phyloP scores from a whole-genome alignment of 2,797 vertebrate genomes.

The Pyrocephalus nanus region DNA sequence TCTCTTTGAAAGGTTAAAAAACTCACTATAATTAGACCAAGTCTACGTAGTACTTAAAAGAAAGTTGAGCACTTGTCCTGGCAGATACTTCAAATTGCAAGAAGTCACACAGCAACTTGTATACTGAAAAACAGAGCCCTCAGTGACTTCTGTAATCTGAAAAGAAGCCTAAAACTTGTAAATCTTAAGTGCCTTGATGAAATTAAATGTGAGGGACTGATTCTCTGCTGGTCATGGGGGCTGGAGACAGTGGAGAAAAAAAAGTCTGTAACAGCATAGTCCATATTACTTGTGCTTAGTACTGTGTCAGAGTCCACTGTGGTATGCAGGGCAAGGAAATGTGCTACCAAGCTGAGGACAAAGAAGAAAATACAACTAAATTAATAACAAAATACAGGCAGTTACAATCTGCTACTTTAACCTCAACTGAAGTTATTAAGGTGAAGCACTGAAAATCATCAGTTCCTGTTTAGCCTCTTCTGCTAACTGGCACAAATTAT shows the following conservation, averaged over 20 bases:
- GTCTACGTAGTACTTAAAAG: not conserved
- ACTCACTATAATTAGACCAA: not conserved
- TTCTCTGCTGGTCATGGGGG: not conserved
- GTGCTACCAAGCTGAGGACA: not conserved
- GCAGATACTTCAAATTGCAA: not conserved
- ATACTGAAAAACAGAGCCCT: not conserved
- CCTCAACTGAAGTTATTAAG: not conserved
- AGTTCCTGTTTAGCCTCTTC: not conserved
- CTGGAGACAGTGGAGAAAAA: not conserved
- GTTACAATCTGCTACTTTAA: not conserved
- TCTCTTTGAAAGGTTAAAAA: not conserved
- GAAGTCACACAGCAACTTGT: not conserved
- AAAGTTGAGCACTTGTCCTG: not conserved
- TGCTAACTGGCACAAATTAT: not conserved
- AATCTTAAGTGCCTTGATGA: not conserved
- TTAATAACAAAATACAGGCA: not conserved
- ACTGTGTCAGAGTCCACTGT: not conserved
- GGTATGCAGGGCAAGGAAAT: not conserved
- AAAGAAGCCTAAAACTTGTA: not conserved
- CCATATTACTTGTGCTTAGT: not conserved
- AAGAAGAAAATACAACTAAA: not conserved
- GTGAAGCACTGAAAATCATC: not conserved
- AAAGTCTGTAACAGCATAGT: not conserved
- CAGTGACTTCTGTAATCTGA: not conserved
- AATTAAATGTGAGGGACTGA: not conserved